Conservation (phyloP, 2,797 vertebrate genomes). For the Danio tinwini region DNA sequence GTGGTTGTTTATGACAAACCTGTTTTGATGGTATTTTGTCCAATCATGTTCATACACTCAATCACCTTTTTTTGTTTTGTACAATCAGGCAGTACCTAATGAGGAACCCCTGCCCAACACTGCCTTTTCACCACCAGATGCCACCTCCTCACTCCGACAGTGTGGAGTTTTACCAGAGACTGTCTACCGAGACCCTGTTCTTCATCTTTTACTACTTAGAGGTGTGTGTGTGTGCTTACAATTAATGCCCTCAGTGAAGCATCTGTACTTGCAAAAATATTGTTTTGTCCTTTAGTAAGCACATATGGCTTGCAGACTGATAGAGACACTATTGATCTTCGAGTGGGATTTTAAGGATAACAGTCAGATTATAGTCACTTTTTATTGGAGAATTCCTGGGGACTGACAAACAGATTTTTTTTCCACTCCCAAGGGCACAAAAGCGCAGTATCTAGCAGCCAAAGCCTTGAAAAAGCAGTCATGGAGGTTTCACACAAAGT, state of each 20-base stretch:
- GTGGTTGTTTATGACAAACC: neutral
- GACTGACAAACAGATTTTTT: neutral
- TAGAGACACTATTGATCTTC: neutral
- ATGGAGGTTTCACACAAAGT: constrained; percentile 90
- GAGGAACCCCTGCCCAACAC: constrained; percentile 89
- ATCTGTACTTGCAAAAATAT: neutral
- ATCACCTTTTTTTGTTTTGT: neutral
- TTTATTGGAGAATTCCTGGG: neutral
- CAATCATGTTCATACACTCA: neutral
- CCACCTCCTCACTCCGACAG: constrained; percentile 89
- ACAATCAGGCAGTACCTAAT: constrained; percentile 87
- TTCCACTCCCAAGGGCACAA: constrained; percentile 81
- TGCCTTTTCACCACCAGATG: constrained; percentile 91
- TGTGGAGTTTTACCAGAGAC: constrained; percentile 92
- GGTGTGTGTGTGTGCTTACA: constrained; percentile 72
- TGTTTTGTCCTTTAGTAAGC: constrained; percentile 14
- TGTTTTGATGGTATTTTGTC: neutral
- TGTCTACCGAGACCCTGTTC: constrained; percentile 90
- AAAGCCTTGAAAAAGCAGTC: constrained; percentile 94
- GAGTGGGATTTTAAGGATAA: constrained; percentile 23
- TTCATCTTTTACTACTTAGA: constrained; percentile 95
- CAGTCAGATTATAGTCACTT: neutral
- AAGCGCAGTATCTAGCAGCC: constrained; percentile 92
- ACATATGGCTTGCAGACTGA: constrained; percentile 2
- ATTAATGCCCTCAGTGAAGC: neutral